Evolutionary conservation across 1,140 invertebrate genomes (phyloP), one percentile per base, ranked within the genome.

Genomic region (Nasonia vitripennis): DNA sequence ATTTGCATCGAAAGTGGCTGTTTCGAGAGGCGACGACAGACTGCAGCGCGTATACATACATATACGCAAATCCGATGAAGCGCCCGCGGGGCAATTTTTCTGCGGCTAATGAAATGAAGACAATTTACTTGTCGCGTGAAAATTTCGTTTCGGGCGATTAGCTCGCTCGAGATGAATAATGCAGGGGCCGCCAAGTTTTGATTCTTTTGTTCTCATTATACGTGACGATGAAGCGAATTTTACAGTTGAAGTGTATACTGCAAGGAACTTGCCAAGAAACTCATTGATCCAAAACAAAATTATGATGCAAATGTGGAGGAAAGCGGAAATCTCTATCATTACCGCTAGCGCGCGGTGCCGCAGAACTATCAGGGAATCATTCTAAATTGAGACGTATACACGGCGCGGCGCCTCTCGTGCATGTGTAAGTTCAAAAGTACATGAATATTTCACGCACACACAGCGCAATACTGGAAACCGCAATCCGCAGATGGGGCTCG

Each of bases 1-100:
- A 93, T 93, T 93, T 93, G 92, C 92, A 93, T 93, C 87, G 91
- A 93, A 93, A 93, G 92, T 93, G 92, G 89, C 90, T 92, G 90
- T 93, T 92, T 90, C 92, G 34, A 81, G 84, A 51, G 37, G 51
- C 70, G 14, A 62, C 78, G 78, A 67, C 84, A 85, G 84, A 81
- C 68, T 84, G 83, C 48, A 2, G n/a, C 41, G 12, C 10, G 9
- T 23, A 89, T 88, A 86, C 73, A 86, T 87, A 87, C 86, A 7
- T n/a, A 77, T 78, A 20, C 12, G 75, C 83, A 80, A 85, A 86
- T 79, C 51, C 51, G 55, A 81, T 67, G 71, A 20, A 45, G 73
- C 73, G 20, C 67, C 31, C 67, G 5, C 27, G 6, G 23, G 67
- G 41, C 77, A 79, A 71, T 84, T 68, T 84, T 34, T 1, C 12